Evolutionary conservation across 2,113 vertebrate genomes (phyloP).

Genomic region (Corythornis madagascariensis): DNA sequence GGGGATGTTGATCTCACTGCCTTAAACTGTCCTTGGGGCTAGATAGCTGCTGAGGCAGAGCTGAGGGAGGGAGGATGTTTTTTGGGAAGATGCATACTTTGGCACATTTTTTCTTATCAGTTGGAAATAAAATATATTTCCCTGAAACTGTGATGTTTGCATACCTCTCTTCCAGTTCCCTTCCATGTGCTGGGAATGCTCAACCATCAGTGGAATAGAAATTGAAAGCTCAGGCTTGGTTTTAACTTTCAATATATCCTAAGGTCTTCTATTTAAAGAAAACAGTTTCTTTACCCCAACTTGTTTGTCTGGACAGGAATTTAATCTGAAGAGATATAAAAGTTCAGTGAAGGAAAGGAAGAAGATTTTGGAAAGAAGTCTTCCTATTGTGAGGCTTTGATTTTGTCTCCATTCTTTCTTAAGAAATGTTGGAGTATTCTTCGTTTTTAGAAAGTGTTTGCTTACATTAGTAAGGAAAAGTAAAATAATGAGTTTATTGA

Average conservation of each 20-base stretch:
- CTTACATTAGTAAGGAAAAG: not conserved
- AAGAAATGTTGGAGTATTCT: not conserved
- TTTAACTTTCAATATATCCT: not conserved
- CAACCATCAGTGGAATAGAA: not conserved
- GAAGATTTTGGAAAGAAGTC: not conserved
- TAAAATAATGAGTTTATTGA: not conserved
- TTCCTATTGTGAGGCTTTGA: accelerated
- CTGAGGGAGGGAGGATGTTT: not conserved
- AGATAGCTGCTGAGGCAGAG: not conserved
- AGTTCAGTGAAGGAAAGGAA: not conserved
- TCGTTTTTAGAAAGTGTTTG: not conserved
- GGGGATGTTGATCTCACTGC: not conserved
- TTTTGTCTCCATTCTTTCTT: not conserved
- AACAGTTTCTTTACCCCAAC: not conserved
- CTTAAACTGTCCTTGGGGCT: not conserved
- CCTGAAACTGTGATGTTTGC: not conserved
- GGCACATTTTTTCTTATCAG: not conserved
- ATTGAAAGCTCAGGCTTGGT: not conserved
- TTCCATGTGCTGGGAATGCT: not conserved
- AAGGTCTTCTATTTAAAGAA: not conserved
- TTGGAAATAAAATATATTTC: not conserved
- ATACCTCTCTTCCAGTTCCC: not conserved
- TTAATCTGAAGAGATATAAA: not conserved
- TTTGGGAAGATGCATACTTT: not conserved
- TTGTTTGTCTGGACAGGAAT: not conserved